Evolutionary conservation across 2,888 invertebrate genomes (phyloP), one percentile per base, ranked within the genome.

Genomic region (Apocheima hispidaria): DNA sequence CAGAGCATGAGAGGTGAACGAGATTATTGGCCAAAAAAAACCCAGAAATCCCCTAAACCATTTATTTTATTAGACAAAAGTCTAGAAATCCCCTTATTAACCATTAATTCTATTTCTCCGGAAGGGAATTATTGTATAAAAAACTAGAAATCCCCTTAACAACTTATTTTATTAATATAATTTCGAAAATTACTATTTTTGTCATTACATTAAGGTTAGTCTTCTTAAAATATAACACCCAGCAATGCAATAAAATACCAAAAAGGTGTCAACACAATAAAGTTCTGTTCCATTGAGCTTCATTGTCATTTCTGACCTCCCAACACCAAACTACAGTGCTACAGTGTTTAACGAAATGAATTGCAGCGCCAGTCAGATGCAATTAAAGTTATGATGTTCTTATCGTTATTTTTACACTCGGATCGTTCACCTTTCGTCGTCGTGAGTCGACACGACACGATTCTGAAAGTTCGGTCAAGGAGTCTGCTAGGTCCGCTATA

Each of bases 401-500:
- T 82, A 81, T 77, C 77, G 79, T 84, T 83, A 84, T 84, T 86
- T 83, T 82, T 80, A 75, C 75, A 78, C 60, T 56, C 62, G 71
- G 83, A 77, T 76, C 82, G 77, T 84, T 84, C 81, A 84, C 81
- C 82, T 79, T 76, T 74, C 6, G 58, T 74, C 4, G 56, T 61
- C 38, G 67, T 63, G 67, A 54, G 38, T 58, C 50, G n/a, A 12
- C 23, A 55, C 72, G 73, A 72, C 67, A 70, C 73, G 73, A 68
- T 55, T 62, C 55, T 28, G 66, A 59, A 50, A 63, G 66, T 41
- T 44, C 61, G 62, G 58, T 62, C 66, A 66, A 69, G 66, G 66
- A 64, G 55, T 38, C 14, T 16, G 40, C 9, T 36, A 62, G 60
- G 35, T 57, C 57, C 58, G 30, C 44, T 44, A 16, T 21, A 40